Base-by-base conservation (phyloP, 2,797 vertebrate species). In the Passerculus sandwichensis region DNA sequence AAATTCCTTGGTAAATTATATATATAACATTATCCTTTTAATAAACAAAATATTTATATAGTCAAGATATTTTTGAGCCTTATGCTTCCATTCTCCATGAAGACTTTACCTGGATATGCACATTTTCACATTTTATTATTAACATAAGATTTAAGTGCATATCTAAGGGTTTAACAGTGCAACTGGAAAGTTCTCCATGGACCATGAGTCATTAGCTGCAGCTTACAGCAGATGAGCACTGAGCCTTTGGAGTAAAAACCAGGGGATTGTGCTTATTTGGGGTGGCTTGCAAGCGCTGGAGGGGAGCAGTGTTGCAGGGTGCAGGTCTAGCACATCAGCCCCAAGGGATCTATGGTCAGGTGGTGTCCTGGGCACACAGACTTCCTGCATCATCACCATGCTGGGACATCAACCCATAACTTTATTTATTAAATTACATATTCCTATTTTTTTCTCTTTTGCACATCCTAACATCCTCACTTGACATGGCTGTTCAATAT, bases 221-320 rank as follows among this genome's bases (percentile, higher is more conserved):
- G 78, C 44, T 91, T 78, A 69, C 13, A 65, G 64, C 59, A 82
- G 67, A 51, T 3, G 2, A 82, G 34, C 59, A 50, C 54, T 30
- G 59, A 90, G 78, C 19, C 74, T 82, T 51, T 60, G 54, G 59
- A 78, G 64, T 79, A 27, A 90, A 88, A 88, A 60, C 2, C 19
- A 38, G 54, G 27, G 21, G n/a, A 75, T 0, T 75, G n/a, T 64
- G 10, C 44, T 76, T 93, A 57, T 72, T 34, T 5, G 1, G 75
- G 45, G 22, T 64, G 50, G 27, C 54, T 62, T 6, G 1, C 16
- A 88, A 56, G 45, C 0, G 0, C 47, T 1, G 0, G 25, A 21
- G 10, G 25, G 44, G 11, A 87, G 36, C 20, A 45, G 34, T 42
- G 42, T 20, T 8, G 0, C 6, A 21, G 38, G 8, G 36, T 15